Percentiles rank a stretch among this genome's conserved stretches.
Evolutionary conservation across 2,797 vertebrate species (phyloP).

Genomic region (Petrocephalus schoutedeni): DNA sequence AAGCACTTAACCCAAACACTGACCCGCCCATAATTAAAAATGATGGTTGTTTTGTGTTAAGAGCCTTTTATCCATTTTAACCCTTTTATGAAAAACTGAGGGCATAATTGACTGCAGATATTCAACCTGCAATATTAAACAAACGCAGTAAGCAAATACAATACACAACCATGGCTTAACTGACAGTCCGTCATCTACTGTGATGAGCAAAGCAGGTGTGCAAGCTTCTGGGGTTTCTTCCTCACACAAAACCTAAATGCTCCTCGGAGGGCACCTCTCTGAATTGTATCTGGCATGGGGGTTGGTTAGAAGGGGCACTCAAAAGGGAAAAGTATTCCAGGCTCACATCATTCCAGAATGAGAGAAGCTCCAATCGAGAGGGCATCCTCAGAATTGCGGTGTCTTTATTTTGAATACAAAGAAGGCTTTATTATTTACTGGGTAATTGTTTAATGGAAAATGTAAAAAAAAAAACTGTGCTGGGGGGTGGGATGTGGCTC

Average conservation of each 20-base stretch:
- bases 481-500: not conserved
- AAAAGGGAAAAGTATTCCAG: not conserved
- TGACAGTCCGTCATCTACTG: not conserved
- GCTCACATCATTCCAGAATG: not conserved
- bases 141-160: not conserved
- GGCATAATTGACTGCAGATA: not conserved
- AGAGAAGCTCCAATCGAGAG: not conserved
- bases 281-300: not conserved
- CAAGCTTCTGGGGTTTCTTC: not conserved
- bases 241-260: not conserved
- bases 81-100: not conserved
- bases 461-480: not conserved
- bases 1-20: slow-evolving; percentile 66
- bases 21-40: slow-evolving; percentile 68
- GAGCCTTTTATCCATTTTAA: slow-evolving; percentile 17
- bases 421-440: too few relatives aligned
- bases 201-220: not conserved
- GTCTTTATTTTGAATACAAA: too few relatives aligned
- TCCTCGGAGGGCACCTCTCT: not conserved
- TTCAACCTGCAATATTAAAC: not conserved
- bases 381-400: too few relatives aligned
- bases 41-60: slow-evolving; percentile 49
- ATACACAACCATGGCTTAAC: not conserved
- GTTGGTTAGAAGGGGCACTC: not conserved
- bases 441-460: not conserved